phyloP scores from a whole-genome alignment of 1,140 invertebrate genomes.

The Andricus grossulariae region DNA sequence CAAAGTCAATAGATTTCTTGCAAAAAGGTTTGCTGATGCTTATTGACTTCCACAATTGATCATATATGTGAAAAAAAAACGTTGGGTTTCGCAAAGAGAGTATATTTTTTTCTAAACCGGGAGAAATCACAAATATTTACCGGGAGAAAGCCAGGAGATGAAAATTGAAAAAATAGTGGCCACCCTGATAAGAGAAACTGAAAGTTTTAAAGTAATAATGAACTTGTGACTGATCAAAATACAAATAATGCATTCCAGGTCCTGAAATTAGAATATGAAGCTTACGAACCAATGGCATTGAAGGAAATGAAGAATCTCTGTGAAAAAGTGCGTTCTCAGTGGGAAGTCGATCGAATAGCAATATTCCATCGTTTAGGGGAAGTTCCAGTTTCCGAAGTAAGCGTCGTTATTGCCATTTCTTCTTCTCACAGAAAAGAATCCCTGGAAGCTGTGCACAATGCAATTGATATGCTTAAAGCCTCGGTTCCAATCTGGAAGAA shows the following conservation, averaged over 20 bases:
- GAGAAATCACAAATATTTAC: too few species aligned
- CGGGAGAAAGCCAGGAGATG: too few species aligned
- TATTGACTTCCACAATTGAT: too few species aligned
- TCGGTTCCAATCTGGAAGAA: conserved; percentile 98
- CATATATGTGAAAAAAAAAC: too few species aligned
- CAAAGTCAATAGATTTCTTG: too few species aligned
- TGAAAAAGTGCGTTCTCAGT: conserved; percentile 81
- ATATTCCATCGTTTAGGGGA: conserved; percentile 89
- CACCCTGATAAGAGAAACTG: too few species aligned
- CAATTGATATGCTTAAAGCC: conserved; percentile 91
- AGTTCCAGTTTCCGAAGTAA: conserved; percentile 92
- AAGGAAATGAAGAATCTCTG: conserved; percentile 90
- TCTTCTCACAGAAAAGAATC: conserved; percentile 91
- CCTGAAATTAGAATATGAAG: conserved; percentile 91
- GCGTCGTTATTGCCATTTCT: conserved; percentile 92
- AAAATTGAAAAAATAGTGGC: too few species aligned
- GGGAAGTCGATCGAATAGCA: conserved; percentile 87
- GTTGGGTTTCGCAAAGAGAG: too few species aligned
- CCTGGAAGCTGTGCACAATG: conserved; percentile 87
- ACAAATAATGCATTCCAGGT: conserved; percentile 77
- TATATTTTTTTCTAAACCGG: too few species aligned
- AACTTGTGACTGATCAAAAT: neutral
- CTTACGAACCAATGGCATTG: conserved; percentile 93
- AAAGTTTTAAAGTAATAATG: too few species aligned
- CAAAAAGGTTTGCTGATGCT: too few species aligned